These are phyloP conservation scores for Caretta caretta DNA, from an alignment of 2,113 vertebrate genomes.

Conservation along the genomic window DNA sequence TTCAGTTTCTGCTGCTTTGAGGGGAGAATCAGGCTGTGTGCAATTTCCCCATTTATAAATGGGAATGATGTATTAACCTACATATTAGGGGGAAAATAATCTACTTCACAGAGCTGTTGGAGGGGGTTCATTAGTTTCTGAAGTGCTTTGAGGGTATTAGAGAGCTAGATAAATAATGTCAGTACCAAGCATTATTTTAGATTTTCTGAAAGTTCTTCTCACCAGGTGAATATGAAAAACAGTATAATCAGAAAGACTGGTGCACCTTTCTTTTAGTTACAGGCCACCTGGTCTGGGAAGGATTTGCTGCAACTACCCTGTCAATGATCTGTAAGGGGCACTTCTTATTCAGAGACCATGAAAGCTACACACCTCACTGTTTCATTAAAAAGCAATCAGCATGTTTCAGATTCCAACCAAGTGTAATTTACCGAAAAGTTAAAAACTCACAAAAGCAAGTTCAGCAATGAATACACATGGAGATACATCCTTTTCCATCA, in stretches of 20 bases:
- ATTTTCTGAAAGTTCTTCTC: neutral
- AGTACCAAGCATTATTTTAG: neutral
- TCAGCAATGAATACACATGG: neutral
- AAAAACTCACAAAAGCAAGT: neutral
- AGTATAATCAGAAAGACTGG: accelerated
- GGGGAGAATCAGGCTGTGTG: neutral
- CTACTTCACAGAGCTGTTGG: neutral
- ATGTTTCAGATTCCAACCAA: neutral
- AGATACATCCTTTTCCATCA: neutral
- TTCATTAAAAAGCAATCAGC: neutral
- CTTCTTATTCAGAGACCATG: neutral
- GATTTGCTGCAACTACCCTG: accelerated
- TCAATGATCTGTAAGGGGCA: neutral
- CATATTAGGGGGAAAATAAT: neutral
- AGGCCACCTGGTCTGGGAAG: neutral
- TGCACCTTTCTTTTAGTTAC: accelerated
- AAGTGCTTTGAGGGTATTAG: neutral
- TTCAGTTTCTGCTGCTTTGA: neutral
- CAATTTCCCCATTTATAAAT: neutral
- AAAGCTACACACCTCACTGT: neutral
- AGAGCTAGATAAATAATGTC: neutral
- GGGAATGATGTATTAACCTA: neutral
- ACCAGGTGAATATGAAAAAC: neutral
- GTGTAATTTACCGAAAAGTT: neutral
- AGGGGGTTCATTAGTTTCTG: neutral